These are phyloP conservation scores for Hydrophis major DNA, from an alignment of 2,797 vertebrate species.

Conservation along the genomic window DNA sequence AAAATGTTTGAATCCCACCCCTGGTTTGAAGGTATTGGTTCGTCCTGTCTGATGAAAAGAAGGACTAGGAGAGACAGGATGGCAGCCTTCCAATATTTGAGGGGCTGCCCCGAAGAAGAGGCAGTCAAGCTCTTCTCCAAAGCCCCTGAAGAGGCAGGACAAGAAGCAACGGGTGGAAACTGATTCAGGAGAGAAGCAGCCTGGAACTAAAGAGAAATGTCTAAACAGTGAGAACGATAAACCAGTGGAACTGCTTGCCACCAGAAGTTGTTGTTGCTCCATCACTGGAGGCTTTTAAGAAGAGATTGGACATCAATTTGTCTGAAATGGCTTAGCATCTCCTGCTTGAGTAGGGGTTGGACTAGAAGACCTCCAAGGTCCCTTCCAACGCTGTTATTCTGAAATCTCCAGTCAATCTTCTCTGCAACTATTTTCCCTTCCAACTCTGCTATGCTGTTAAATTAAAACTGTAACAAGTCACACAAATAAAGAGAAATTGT, in stretches of 20 bases:
- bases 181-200: not conserved
- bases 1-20: too few species aligned
- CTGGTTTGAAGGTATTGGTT: too few species aligned
- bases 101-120: not conserved
- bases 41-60: not conserved
- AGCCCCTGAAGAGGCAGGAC: accelerated
- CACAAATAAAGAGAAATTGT: not conserved
- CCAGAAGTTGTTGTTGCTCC: accelerated
- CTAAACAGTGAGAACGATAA: not conserved
- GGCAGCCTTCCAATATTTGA: accelerated
- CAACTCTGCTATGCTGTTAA: not conserved
- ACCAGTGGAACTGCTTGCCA: not conserved
- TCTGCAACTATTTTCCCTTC: too few species aligned
- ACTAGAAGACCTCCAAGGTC: not conserved
- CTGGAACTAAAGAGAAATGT: accelerated
- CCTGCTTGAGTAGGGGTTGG: too few species aligned
- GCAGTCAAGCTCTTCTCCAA: accelerated
- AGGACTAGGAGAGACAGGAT: accelerated
- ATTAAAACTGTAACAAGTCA: not conserved
- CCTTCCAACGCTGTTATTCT: not conserved
- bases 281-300: not conserved
- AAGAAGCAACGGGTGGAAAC: not conserved
- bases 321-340: not conserved
- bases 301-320: not conserved
- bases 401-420: too few species aligned